Conservation (phyloP, 1,140 invertebrate genomes). For the Drosophila biarmipes region DNA sequence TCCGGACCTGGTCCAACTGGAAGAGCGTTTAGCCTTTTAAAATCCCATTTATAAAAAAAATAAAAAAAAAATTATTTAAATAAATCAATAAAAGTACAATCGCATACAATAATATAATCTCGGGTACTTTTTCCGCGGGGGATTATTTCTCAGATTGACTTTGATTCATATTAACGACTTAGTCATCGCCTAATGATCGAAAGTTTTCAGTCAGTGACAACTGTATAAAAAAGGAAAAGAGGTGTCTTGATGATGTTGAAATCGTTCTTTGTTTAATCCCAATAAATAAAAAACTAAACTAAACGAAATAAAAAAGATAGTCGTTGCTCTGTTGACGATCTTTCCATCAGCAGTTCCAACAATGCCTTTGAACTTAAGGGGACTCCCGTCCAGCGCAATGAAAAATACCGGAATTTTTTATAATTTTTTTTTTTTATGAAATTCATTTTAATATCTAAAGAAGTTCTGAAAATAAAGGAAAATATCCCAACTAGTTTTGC, state of each 20-base stretch:
- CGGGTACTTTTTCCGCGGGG: conserved; percentile 30
- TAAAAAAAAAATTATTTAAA: conserved; percentile 22
- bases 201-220: neutral
- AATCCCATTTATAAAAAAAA: conserved; percentile 4
- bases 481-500: too few species aligned
- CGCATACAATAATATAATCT: conserved; percentile 22
- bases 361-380: too few species aligned
- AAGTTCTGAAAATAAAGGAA: too few species aligned
- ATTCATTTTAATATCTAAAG: too few species aligned
- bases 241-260: neutral
- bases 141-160: conserved; percentile 2
- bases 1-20: conserved; percentile 88
- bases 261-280: neutral
- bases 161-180: neutral
- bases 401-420: too few species aligned
- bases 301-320: too few species aligned
- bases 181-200: neutral
- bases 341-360: too few species aligned
- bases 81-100: conserved; percentile 47
- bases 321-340: too few species aligned
- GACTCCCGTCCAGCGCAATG: too few species aligned
- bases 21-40: conserved; percentile 54
- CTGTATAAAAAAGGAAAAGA: neutral
- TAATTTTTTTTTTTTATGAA: too few species aligned
- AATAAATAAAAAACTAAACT: too few species aligned